These are phyloP conservation scores for Stenolophus ochropezus DNA, from an alignment of 2,888 invertebrate species.

Conservation along the genomic window DNA sequence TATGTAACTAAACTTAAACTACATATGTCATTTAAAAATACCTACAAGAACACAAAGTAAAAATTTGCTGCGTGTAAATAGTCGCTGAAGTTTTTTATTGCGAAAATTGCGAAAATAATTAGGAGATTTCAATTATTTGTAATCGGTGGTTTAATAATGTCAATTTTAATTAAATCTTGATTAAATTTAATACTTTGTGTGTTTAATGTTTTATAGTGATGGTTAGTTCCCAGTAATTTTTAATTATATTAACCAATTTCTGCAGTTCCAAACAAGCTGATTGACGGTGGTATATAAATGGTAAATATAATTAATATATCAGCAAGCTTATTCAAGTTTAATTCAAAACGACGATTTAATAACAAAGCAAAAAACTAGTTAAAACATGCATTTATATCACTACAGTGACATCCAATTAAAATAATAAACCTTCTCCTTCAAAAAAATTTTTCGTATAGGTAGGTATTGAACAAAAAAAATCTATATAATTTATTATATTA, in stretches of 20 bases:
- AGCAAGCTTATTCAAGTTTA: no score
- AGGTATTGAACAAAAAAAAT: no score
- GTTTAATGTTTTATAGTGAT: background rate
- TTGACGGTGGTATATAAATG: background rate
- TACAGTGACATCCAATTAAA: no score
- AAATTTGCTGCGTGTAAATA: background rate
- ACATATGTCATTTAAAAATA: background rate
- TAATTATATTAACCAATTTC: background rate
- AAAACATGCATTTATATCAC: no score
- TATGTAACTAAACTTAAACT: background rate
- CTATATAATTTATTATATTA: no score
- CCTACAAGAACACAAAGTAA: background rate
- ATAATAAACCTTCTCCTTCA: no score
- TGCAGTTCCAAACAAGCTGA: background rate
- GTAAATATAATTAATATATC: background rate
- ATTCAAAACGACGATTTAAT: no score
- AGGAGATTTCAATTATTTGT: background rate
- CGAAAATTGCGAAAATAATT: background rate
- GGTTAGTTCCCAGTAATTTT: background rate
- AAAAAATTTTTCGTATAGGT: no score
- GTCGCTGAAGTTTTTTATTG: background rate
- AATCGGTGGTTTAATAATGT: background rate
- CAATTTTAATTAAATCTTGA: background rate
- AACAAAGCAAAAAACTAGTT: no score
- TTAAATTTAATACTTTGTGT: background rate